Base-by-base conservation (phyloP, 2,888 invertebrate genomes). In the Neoitamus cyanurus region DNA sequence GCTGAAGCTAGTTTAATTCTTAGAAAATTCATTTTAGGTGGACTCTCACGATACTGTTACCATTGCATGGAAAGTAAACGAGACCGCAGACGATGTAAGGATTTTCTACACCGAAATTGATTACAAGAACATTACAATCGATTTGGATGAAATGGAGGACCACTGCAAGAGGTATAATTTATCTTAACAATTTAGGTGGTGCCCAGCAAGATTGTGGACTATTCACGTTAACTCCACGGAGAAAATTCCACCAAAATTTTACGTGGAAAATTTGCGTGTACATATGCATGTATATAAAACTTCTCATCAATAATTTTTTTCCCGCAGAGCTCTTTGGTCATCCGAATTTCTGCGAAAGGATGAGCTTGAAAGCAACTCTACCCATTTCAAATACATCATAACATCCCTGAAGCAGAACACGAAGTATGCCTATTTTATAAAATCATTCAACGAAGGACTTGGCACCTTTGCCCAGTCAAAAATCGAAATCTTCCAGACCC, bases 371-470 rank as follows among this genome's bases (percentile, higher is more conserved):
- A 25, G 46, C 7, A 25, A 28, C 1, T 13, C 42, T 25, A 58
- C 58, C 9, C 77, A 42, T 25, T 25, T 46, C 9, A 77, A 13
- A 9, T 88, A 89, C 37, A 88, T 87, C 31, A 88, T 93, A 28
- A 88, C 90, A 0, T 90, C 92, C 72, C 90, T 97, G 20, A 92
- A 93, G 85, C 94, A 95, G 0, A 93, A 92, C 89, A 95, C 95
- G 0, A 92, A 92, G 72, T 97, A 97, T 89, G 95, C 94, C 0
- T 93, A 93, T 84, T 95, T 95, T 88, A 93, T 97, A 11, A 94
- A 95, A 88, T 94, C 95, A 0, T 93, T 94, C 87, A 93, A 93
- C 73, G 92, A 92, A 42, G 89, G 92, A 11, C 87, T 89, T 89
- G 83, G 87, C 92, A 87, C 91, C 93, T 86, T 90, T 89, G 31